Base-by-base conservation (phyloP, 2,113 vertebrate genomes). In the Boulengeromyrus knoepffleri region DNA sequence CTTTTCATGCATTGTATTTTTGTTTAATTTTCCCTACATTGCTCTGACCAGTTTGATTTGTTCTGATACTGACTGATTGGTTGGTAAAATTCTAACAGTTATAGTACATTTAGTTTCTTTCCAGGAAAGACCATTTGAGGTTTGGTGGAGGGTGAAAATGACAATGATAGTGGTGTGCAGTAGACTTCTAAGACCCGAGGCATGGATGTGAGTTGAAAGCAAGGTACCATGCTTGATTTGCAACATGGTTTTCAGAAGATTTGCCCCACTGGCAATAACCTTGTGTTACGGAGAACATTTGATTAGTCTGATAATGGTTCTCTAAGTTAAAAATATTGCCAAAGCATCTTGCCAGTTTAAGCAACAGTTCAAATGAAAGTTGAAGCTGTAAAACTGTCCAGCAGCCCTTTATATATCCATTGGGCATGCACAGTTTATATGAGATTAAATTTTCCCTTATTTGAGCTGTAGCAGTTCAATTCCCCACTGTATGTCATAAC, bases 231-330 rank as follows among this genome's bases (percentile, higher is more conserved):
- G 45, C 84, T 47, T 47, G 45, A 49, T 86, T 80, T 47, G 21
- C 47, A n/a, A 24, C 45, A 86, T 27, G 45, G 17, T 27, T 85
- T 86, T 86, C 45, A 47, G 83, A 45, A 47, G 83, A 50, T 47
- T 86, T 50, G 21, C 19, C 47, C 84, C 84, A 15, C 84, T 49
- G 84, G 45, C 84, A 86, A 86, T 86, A 86, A 86, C 84, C 84
- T 86, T 86, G 45, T 27, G 46, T 50, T 50, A n/a, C n/a, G 0
- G 84, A 86, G 84, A 50, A 86, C 84, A 86, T 86, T 86, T 13
- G 86, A 56, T 52, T 56, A 53, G 15, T 19, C 6, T 21, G 50
- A 50, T 87, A 87, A 58, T 56, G 47, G 49, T 53, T 58, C 50
- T 87, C 27, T 52, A 50, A 53, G 86, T 87, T 53, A n/a, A 87